A percentile compares a stretch with the other conserved stretches of the same genome.
Evolutionary conservation across 1,140 invertebrate species (phyloP).

Genomic region (Tetramorium alpestre): DNA sequence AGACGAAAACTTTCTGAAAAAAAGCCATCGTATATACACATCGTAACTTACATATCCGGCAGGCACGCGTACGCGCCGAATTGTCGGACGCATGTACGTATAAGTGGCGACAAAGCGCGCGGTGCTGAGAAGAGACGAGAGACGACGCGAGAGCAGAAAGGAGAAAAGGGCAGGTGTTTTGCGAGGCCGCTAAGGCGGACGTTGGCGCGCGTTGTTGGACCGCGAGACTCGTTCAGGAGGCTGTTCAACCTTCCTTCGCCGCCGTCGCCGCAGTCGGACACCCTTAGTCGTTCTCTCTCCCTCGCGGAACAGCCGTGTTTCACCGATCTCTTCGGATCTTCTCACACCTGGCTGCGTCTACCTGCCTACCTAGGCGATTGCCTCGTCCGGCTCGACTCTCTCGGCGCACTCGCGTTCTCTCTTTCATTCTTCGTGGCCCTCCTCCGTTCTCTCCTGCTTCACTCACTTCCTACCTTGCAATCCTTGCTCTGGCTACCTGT

Average conservation of each 20-base stretch:
- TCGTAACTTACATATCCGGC: background rate
- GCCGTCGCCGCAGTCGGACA: slow-evolving; percentile 63
- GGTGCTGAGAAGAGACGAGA: slow-evolving; percentile 24
- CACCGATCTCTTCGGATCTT: slow-evolving; percentile 74
- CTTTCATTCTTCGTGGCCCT: slow-evolving; percentile 64
- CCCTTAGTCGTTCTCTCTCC: slow-evolving; percentile 59
- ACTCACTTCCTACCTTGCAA: background rate
- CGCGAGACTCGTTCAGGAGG: slow-evolving; percentile 73
- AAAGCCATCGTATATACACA: too few species aligned
- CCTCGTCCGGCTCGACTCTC: slow-evolving; percentile 64
- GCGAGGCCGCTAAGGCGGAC: slow-evolving; percentile 67
- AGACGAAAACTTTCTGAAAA: background rate
- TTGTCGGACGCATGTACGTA: slow-evolving; percentile 25
- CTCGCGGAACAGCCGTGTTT: slow-evolving; percentile 66
- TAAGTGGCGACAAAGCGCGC: slow-evolving; percentile 3
- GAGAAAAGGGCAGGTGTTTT: slow-evolving; percentile 75
- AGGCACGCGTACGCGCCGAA: slow-evolving; percentile 35
- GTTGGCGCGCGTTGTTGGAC: slow-evolving; percentile 62
- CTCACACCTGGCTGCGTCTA: slow-evolving; percentile 78
- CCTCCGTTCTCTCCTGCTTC: slow-evolving; percentile 3
- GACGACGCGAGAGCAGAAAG: slow-evolving; percentile 31
- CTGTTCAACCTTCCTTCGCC: slow-evolving; percentile 78
- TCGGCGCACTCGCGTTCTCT: slow-evolving; percentile 13
- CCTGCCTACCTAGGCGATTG: slow-evolving; percentile 73
- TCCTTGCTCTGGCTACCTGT: slow-evolving; percentile 66